Base-by-base conservation (phyloP, 2,797 vertebrate genomes). In the Chloroceryle inda region DNA sequence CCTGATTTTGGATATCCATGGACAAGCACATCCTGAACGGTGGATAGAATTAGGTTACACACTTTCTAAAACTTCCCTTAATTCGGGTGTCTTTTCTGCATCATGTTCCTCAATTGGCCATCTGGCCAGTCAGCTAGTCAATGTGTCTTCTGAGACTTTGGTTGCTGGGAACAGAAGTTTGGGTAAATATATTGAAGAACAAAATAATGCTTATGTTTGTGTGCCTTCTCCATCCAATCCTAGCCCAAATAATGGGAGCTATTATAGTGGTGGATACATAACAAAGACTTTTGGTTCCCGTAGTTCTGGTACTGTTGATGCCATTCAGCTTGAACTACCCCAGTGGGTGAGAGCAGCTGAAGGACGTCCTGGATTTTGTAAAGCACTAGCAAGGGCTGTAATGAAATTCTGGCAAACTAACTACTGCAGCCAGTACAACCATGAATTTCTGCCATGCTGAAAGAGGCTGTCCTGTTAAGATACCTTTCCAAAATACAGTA, bases 21-120 rank as follows among this genome's bases (percentile, higher is more conserved):
- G 97, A 56, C 96, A 97, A 74, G 83, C 89, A 45, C 97, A 97
- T 59, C 83, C 96, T 71, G 97, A 97, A 68, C 69, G 2, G 37
- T 97, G 97, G 97, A 93, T 96, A 96, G 97, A 97, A 91, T 20
- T 97, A 81, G 96, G 97, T 40, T 97, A 97, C 52, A 91, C 93
- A 11, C 35, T 97, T 87, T 90, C 97, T 85, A 97, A 96, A 94
- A 13, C 56, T 59, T 92, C 85, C 27, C 95, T 97, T 67, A 96
- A 97, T 42, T 96, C 88, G 0, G 91, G 94, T 1, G 0, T 31
- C 33, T 96, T 93, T 88, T 94, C 94, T 63, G 83, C 84, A 9
- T 33, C 3, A 0, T 16, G 35, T 73, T 96, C 92, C 15, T 97
- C 97, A 40, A 77, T 97, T 88, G 58, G 72, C 11, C 40, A 96